phyloP scores from a whole-genome alignment of 2,113 vertebrate genomes.

The Meles meles region DNA sequence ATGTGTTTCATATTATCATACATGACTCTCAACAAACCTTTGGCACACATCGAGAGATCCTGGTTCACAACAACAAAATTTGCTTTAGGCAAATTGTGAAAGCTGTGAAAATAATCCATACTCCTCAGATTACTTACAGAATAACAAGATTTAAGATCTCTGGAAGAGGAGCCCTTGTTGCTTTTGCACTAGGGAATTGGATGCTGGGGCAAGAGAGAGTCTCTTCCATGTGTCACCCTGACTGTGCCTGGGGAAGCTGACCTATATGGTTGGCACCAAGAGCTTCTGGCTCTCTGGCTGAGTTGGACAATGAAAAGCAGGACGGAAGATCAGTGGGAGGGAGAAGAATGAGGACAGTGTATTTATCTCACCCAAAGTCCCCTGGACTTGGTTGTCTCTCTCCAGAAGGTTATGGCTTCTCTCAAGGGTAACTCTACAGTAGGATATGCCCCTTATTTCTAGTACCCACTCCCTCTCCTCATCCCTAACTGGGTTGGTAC shows the following conservation, averaged over 20 bases:
- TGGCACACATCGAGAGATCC: neutral
- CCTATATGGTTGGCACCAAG: neutral
- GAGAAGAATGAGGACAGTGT: neutral
- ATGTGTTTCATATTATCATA: neutral
- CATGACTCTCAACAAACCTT: neutral
- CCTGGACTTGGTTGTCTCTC: neutral
- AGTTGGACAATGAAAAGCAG: neutral
- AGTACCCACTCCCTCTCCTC: neutral
- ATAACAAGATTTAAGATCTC: neutral
- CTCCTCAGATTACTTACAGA: neutral
- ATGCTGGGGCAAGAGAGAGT: neutral
- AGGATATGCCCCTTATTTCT: neutral
- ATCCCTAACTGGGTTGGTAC: neutral
- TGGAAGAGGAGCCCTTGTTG: neutral
- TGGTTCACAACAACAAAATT: neutral
- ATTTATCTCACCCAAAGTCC: neutral
- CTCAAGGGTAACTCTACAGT: neutral
- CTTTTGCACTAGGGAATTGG: neutral
- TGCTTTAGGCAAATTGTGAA: neutral
- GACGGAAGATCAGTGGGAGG: neutral
- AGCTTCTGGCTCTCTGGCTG: neutral
- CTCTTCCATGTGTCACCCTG: neutral
- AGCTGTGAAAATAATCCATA: neutral
- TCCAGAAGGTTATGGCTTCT: neutral
- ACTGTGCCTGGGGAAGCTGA: neutral